phyloP scores from a whole-genome alignment of 1,140 invertebrate species.

The Ephestia elutella region DNA sequence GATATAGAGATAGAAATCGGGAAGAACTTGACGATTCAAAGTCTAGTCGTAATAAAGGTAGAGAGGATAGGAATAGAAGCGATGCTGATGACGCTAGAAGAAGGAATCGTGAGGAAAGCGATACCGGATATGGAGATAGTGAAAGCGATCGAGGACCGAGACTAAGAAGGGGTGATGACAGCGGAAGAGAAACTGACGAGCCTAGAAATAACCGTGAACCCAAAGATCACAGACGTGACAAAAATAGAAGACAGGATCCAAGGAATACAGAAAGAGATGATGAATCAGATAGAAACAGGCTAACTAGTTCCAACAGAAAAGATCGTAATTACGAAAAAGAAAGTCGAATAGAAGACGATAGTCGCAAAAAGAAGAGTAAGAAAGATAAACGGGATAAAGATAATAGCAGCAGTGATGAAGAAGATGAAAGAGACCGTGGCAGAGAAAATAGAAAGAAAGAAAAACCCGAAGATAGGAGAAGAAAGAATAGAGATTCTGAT shows the following conservation, averaged over 20 bases:
- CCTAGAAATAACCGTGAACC: constrained; percentile 13
- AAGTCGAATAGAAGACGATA: constrained; percentile 11
- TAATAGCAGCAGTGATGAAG: constrained; percentile 9
- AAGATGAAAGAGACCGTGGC: constrained; percentile 10
- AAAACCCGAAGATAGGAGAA: neutral
- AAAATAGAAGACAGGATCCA: constrained; percentile 10
- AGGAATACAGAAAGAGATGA: constrained; percentile 13
- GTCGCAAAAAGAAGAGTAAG: constrained; percentile 6
- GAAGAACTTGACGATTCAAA: constrained; percentile 11
- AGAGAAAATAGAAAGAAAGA: constrained; percentile 13
- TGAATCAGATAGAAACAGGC: constrained; percentile 8
- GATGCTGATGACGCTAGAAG: constrained; percentile 12
- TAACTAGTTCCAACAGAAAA: constrained; percentile 3
- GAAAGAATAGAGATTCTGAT: neutral
- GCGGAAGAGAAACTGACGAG: constrained; percentile 7
- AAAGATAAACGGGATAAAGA: constrained; percentile 9
- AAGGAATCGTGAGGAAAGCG: constrained; percentile 7
- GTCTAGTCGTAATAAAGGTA: constrained; percentile 5
- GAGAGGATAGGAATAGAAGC: constrained; percentile 10
- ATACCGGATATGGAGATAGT: constrained; percentile 8
- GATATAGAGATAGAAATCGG: constrained; percentile 13
- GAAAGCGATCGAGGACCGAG: constrained; percentile 7
- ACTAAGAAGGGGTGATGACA: constrained; percentile 9
- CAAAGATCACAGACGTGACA: constrained; percentile 14
- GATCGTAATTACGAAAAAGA: constrained; percentile 7